Evolutionary conservation across 2,797 vertebrate genomes (phyloP).

Genomic region (Moxostoma hubbsi): DNA sequence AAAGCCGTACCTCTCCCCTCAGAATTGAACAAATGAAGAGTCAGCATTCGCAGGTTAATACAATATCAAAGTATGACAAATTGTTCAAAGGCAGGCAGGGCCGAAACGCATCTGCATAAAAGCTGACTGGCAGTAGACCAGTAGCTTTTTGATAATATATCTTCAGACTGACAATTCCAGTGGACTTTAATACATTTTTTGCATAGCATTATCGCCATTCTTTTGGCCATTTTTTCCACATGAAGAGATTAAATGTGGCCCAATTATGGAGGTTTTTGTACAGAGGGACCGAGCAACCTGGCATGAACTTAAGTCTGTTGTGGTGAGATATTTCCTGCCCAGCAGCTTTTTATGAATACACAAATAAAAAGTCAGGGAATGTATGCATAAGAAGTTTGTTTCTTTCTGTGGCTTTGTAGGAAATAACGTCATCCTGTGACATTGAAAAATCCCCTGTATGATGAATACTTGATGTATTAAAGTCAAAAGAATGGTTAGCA

Average conservation of each 20-base stretch:
- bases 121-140: constrained; percentile 41
- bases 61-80: constrained; percentile 53
- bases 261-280: constrained; percentile 20
- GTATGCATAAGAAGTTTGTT: constrained; percentile 1
- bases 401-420: not conserved
- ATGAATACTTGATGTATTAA: constrained; percentile 60
- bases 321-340: constrained; percentile 12
- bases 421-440: constrained; percentile 29
- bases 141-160: constrained; percentile 42
- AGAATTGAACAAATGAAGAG: constrained; percentile 40
- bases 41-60: constrained; percentile 48
- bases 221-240: not conserved
- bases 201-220: constrained; percentile 19
- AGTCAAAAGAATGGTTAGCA: constrained; percentile 48
- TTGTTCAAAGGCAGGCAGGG: constrained; percentile 47
- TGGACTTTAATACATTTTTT: constrained; percentile 36
- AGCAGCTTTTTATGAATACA: not conserved
- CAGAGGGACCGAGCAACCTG: not conserved
- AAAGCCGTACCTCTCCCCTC: constrained; percentile 3
- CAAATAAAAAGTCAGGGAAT: not conserved
- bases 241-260: constrained; percentile 20
- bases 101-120: constrained; percentile 53
- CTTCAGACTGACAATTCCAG: constrained; percentile 41
- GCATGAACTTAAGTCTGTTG: not conserved
- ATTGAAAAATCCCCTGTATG: constrained; percentile 37